A percentile compares a stretch with the other conserved stretches of the same genome.
phyloP scores from a whole-genome alignment of 2,113 vertebrate genomes.

The Burhinus bistriatus region DNA sequence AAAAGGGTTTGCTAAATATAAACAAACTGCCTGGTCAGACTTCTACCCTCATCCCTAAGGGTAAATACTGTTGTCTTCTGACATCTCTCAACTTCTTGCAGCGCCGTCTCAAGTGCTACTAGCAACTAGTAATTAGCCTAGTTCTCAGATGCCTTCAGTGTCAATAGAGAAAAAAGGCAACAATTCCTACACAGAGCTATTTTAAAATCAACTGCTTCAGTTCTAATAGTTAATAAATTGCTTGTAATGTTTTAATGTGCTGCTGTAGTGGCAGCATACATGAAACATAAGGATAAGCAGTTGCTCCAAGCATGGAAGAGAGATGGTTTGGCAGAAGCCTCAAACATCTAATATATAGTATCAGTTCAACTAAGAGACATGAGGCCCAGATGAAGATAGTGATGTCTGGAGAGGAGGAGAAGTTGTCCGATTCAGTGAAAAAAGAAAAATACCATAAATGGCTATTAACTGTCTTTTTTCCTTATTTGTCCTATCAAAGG shows the following conservation, averaged over 20 bases:
- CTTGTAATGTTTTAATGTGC: neutral
- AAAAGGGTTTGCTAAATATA: slow-evolving; percentile 38
- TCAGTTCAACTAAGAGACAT: neutral
- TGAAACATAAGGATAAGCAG: neutral
- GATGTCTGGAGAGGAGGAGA: neutral
- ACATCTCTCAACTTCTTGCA: neutral
- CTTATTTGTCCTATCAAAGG: neutral
- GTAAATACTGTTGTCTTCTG: neutral
- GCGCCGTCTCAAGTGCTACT: neutral
- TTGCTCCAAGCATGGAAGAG: neutral
- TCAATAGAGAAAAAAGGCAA: neutral
- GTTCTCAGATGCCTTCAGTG: neutral
- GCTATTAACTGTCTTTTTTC: neutral
- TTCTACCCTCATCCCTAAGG: neutral
- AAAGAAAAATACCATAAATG: neutral
- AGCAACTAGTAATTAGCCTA: neutral
- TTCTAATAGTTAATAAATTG: neutral
- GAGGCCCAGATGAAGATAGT: neutral
- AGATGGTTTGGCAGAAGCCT: neutral
- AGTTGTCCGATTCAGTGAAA: neutral
- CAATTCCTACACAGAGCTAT: neutral
- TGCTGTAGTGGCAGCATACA: neutral
- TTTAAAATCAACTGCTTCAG: neutral
- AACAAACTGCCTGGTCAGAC: slow-evolving; percentile 3
- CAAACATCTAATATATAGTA: neutral